Percentiles rank a stretch among this genome's conserved stretches.
These are phyloP conservation scores for Silvanus unidentatus DNA, from an alignment of 2,888 invertebrate genomes.

Conservation along the genomic window DNA sequence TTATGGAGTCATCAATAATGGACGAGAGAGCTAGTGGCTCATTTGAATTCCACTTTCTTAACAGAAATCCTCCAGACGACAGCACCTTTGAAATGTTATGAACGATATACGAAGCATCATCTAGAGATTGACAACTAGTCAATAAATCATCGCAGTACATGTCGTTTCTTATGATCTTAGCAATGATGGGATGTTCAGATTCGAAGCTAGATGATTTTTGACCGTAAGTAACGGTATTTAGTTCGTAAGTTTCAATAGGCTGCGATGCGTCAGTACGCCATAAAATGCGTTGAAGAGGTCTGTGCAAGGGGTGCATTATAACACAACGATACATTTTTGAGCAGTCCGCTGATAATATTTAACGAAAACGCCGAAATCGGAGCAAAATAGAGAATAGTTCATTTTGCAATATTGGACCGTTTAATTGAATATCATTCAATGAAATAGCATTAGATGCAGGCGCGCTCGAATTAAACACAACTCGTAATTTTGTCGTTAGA, in stretches of 20 bases:
- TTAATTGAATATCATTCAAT: constrained; percentile 14
- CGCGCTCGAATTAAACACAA: constrained; percentile 16
- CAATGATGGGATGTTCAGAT: constrained; percentile 1
- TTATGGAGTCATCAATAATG: constrained; percentile 3
- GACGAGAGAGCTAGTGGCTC: neutral
- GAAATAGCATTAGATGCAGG: constrained; percentile 12
- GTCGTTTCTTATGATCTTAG: constrained; percentile 5
- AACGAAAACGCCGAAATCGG: constrained; percentile 7
- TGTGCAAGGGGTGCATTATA: constrained; percentile 1
- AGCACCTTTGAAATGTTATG: constrained; percentile 1
- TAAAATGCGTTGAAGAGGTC: constrained; percentile 8
- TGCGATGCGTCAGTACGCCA: constrained; percentile 3
- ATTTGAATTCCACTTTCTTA: constrained; percentile 10
- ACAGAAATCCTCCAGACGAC: constrained; percentile 8
- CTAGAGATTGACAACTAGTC: constrained; percentile 6
- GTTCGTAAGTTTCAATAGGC: constrained; percentile 3
- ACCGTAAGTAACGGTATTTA: constrained; percentile 12
- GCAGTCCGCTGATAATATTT: constrained; percentile 7
- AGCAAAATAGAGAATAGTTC: constrained; percentile 13
- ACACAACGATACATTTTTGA: constrained; percentile 12
- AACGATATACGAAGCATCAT: constrained; percentile 2
- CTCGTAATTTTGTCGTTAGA: constrained; percentile 15
- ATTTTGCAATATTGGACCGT: constrained; percentile 15
- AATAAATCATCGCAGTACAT: constrained; percentile 16
- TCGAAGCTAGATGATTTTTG: constrained; percentile 4